These are phyloP conservation scores for Rhorus exstirpatorius DNA, from an alignment of 2,888 invertebrate genomes.

Conservation along the genomic window DNA sequence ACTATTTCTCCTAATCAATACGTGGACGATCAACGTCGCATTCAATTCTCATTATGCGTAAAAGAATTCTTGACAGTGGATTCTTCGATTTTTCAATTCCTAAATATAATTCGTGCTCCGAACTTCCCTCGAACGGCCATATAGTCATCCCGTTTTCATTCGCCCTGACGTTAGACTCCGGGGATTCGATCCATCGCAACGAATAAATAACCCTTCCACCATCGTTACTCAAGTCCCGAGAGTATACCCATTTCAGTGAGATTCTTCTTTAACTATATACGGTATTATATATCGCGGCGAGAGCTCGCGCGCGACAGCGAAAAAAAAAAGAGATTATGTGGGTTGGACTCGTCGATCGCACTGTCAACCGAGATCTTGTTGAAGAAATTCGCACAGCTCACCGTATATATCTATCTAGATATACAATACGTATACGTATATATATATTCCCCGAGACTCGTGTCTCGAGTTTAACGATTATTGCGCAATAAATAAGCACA, in stretches of 20 bases:
- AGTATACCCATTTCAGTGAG: slow-evolving; percentile 43
- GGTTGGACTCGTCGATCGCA: slow-evolving; percentile 61
- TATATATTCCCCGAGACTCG: slow-evolving; percentile 57
- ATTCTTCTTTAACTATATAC: slow-evolving; percentile 32
- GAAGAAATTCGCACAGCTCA: slow-evolving; percentile 15
- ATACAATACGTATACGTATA: not conserved
- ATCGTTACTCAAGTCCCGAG: slow-evolving; percentile 62
- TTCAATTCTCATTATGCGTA: too few relatives aligned
- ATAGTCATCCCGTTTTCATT: not conserved
- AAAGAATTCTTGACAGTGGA: too few relatives aligned
- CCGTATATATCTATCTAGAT: slow-evolving; percentile 20
- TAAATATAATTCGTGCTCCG: too few relatives aligned
- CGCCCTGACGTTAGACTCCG: slow-evolving; percentile 24
- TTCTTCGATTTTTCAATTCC: too few relatives aligned
- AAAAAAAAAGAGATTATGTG: slow-evolving; percentile 51
- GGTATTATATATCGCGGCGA: slow-evolving; percentile 30
- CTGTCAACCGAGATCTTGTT: slow-evolving; percentile 40
- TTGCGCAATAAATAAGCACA: slow-evolving; percentile 79
- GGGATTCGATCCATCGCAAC: slow-evolving; percentile 27
- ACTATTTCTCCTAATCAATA: too few relatives aligned
- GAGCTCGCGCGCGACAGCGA: slow-evolving; percentile 41
- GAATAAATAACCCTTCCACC: slow-evolving; percentile 61
- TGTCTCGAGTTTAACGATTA: slow-evolving; percentile 80
- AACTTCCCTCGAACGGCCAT: too few relatives aligned
- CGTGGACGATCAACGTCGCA: too few relatives aligned